Base-by-base conservation (phyloP, 2,888 invertebrate species). In the Opisthograptis luteolata region DNA sequence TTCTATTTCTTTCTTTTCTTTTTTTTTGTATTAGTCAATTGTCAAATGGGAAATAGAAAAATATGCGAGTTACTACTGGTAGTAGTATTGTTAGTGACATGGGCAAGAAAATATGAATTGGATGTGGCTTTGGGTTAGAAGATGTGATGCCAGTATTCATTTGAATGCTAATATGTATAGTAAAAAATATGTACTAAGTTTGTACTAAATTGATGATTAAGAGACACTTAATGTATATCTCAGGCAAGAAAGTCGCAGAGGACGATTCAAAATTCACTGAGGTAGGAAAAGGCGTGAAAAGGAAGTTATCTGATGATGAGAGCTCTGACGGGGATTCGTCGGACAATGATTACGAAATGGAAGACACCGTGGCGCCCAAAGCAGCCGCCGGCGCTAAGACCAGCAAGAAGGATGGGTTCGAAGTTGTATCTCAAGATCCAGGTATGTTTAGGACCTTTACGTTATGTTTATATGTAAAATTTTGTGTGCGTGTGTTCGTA, bases 391-490 rank as follows among this genome's bases (percentile, higher is more conserved):
- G 76, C 1, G 71, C 75, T 2, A 84, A 83, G 55, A 40, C 54
- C 1, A 87, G 76, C 42, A 92, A 93, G 66, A 92, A 93, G 70
- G 94, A 94, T 37, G 80, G 73, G 0, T 94, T 94, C 81, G 94
- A 95, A 87, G 89, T 94, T 27, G 95, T 94, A 3, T 84, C 94
- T 12, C 91, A 92, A 73, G 90, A 92, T 63, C 83, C 89, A 75
- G 91, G 93, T 92, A 76, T 17, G 36, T 13, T 12, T 1, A 2
- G 2, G 8, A 13, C 7, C 19, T 27, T 8, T 39, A 2, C 25
- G 1, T 25, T 25, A 25, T 10, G 1, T 9, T 10, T 9, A 9
- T 24, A 19, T 17, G n/a, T n/a, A n/a, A n/a, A n/a, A n/a, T n/a
- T n/a, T n/a, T n/a, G n/a, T n/a, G n/a, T n/a, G n/a, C n/a, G n/a